Conservation (phyloP, 2,888 invertebrate genomes). For the Oxycera nigricornis region DNA sequence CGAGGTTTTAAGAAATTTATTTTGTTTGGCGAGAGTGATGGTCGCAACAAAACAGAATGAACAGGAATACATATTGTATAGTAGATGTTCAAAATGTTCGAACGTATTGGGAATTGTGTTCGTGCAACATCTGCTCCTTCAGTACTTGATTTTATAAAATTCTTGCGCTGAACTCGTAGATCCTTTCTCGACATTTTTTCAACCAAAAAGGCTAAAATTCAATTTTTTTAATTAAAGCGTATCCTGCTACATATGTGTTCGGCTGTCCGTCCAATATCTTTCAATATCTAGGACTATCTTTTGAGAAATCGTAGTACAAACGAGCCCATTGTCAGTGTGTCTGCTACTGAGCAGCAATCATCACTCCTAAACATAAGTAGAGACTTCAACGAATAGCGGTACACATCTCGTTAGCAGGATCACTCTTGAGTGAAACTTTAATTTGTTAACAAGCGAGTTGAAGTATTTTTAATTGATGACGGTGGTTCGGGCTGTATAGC, state of each 20-base stretch:
- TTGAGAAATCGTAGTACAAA: too few relatives aligned
- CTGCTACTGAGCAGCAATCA: slow-evolving; percentile 13
- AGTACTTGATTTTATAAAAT: too few relatives aligned
- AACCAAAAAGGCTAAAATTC: too few relatives aligned
- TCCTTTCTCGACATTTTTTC: too few relatives aligned
- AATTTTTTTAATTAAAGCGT: too few relatives aligned
- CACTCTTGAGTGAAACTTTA: slow-evolving; percentile 16
- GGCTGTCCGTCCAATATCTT: too few relatives aligned
- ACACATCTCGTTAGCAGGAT: neutral
- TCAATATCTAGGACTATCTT: too few relatives aligned
- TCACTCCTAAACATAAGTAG: neutral
- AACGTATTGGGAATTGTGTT: neutral
- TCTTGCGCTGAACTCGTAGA: too few relatives aligned
- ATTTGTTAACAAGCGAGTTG: slow-evolving; percentile 15
- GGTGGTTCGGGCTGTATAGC: too few relatives aligned
- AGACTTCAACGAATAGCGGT: neutral
- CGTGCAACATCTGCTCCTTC: too few relatives aligned
- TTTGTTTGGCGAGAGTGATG: neutral
- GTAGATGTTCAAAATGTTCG: neutral
- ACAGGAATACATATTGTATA: neutral
- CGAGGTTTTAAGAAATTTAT: neutral
- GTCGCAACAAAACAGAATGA: neutral
- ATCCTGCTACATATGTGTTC: too few relatives aligned
- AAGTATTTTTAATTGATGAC: slow-evolving; percentile 1
- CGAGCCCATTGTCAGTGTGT: slow-evolving; percentile 6